Evolutionary conservation across 2,797 vertebrate species (phyloP), one percentile per base, ranked within the genome.

Genomic region (Coccyzus lansbergi): DNA sequence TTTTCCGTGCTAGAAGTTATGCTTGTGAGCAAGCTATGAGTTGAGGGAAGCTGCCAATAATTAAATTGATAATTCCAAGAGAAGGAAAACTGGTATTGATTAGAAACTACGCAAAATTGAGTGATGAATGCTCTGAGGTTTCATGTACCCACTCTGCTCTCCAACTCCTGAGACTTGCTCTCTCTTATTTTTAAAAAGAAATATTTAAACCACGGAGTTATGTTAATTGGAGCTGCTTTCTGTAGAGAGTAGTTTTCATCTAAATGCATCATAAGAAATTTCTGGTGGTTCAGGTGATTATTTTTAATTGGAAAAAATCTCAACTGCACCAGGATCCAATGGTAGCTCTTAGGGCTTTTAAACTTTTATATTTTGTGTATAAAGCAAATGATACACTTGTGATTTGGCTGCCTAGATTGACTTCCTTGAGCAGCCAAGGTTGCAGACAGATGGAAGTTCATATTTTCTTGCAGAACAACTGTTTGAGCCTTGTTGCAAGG

Each of bases 231-330:
- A 82, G 38, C 56, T 89, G 28, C 60, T 71, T 89, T 81, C 69
- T 75, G 2, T 58, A 38, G 68, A 92, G 65, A 91, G 28, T 34
- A 78, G 38, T 83, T 90, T 92, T 33, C 31, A 67, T 88, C 18
- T 80, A 81, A 62, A 88, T 75, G 58, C 59, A 33, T 87, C 29
- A 3, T 51, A 74, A 88, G 64, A 94, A 71, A 60, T 76, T 91
- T 92, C 38, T 91, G 40, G 59, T 85, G 25, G 51, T 76, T 94
- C 55, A 72, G 38, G 76, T 93, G 31, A 89, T 90, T 87, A 78
- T 87, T 93, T 94, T 76, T 70, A 91, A 92, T 93, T 92, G 76
- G 76, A 72, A 69, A 88, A 80, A 91, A 69, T 89, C 84, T 83
- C 78, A 69, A 42, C 53, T 86, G 26, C 31, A 25, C 22, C 31